phyloP scores from a whole-genome alignment of 2,888 invertebrate genomes.

The Melanostoma mellinum region DNA sequence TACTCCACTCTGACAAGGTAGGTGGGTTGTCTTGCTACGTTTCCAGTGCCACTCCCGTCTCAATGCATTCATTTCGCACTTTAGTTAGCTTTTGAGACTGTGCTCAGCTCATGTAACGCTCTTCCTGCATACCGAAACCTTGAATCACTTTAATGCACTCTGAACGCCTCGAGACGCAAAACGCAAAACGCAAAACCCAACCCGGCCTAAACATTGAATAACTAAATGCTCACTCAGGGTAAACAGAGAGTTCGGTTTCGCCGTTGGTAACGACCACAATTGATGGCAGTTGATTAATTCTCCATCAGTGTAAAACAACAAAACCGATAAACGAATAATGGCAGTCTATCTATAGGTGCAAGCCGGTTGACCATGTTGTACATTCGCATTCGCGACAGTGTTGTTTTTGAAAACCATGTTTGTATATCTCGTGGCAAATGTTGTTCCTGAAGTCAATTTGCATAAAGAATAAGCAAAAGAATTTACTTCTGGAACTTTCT shows the following conservation, averaged over 20 bases:
- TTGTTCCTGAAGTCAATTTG: conserved; percentile 32
- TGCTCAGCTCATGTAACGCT: conserved; percentile 75
- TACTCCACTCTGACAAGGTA: conserved; percentile 78
- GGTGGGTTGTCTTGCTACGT: conserved; percentile 76
- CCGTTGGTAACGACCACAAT: conserved; percentile 46
- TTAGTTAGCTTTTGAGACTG: conserved; percentile 39
- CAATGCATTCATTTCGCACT: conserved; percentile 57
- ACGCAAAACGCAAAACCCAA: conserved; percentile 1
- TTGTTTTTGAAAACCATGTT: conserved; percentile 1
- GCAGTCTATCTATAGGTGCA: conserved; percentile 3
- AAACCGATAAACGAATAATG: conserved; percentile 24
- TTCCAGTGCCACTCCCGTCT: conserved; percentile 50
- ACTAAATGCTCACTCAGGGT: conserved; percentile 55
- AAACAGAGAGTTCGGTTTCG: conserved; percentile 32
- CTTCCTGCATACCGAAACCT: conserved; percentile 83
- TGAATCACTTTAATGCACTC: conserved; percentile 79
- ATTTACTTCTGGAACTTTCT: conserved; percentile 57
- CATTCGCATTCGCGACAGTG: neutral
- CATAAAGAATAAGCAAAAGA: conserved; percentile 36
- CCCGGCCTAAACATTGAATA: conserved; percentile 23
- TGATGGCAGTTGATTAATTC: conserved; percentile 55
- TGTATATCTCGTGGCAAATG: conserved; percentile 37
- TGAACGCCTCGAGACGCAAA: conserved; percentile 23
- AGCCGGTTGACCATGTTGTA: conserved; percentile 50
- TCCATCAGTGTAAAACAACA: conserved; percentile 44